Evolutionary conservation across 1,140 invertebrate species (phyloP).

Genomic region (Elymnias hypermnestra): DNA sequence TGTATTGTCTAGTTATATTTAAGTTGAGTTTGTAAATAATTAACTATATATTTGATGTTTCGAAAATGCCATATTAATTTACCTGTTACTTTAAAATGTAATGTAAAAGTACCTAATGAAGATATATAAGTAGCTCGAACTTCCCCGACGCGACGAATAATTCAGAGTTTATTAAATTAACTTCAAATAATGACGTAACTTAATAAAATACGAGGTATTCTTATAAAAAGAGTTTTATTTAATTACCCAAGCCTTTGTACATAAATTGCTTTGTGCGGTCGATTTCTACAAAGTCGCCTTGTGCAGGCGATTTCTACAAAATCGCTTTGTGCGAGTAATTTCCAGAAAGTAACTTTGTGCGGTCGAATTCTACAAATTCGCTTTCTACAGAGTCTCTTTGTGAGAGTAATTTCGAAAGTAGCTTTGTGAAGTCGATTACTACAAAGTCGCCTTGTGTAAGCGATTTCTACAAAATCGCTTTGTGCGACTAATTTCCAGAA

Average conservation of each 20-base stretch:
- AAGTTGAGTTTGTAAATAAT: constrained; percentile 56
- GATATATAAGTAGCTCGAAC: not conserved
- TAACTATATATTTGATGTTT: constrained; percentile 18
- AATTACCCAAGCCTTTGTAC: no score
- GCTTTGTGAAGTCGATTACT: no score
- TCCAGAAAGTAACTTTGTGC: no score
- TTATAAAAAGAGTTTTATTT: not conserved
- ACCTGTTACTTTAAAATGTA: constrained; percentile 23
- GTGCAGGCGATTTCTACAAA: no score
- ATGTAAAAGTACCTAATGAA: not conserved
- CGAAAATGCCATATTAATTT: constrained; percentile 55
- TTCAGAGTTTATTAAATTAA: constrained; percentile 5
- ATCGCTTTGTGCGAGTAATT: no score
- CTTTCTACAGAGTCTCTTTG: no score
- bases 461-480: no score
- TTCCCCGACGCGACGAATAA: not conserved
- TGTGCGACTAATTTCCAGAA: no score
- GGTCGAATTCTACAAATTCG: no score
- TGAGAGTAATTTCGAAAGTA: no score
- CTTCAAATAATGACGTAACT: not conserved
- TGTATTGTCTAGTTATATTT: constrained; percentile 7
- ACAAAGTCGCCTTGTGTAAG: no score
- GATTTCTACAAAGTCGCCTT: not conserved
- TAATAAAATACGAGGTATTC: constrained; percentile 2
- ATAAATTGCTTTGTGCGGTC: no score